phyloP scores from a whole-genome alignment of 2,888 invertebrate species.

The Deilephila porcellus region DNA sequence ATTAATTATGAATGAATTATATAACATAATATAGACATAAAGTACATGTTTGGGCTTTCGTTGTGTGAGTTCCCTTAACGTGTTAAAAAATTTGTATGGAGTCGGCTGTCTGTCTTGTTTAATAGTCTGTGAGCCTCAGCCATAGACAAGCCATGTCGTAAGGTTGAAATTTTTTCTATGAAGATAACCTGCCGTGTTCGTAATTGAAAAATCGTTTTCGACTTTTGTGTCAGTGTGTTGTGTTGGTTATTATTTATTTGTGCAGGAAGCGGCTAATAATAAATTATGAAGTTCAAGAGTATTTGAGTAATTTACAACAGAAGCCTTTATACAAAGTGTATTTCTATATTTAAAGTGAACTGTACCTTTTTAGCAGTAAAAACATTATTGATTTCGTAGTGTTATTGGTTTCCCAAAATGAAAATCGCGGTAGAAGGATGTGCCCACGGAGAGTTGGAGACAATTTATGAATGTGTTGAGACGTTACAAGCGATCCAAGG shows the following conservation, averaged over 20 bases:
- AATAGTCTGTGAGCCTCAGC: too few relatives aligned
- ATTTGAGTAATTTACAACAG: not conserved
- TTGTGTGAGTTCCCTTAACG: too few relatives aligned
- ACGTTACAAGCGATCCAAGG: constrained; percentile 89
- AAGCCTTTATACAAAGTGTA: not conserved
- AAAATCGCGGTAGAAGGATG: constrained; percentile 98
- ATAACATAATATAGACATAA: too few relatives aligned
- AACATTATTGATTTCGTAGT: not conserved
- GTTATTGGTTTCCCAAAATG: constrained; percentile 82
- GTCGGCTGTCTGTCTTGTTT: too few relatives aligned
- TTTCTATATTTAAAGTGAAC: not conserved
- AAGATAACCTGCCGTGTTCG: too few relatives aligned
- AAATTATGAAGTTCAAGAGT: not conserved
- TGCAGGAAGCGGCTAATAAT: not conserved
- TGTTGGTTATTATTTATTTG: not conserved
- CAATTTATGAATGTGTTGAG: constrained; percentile 94
- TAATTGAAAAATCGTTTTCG: not conserved
- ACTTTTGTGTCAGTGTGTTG: too few relatives aligned
- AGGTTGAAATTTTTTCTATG: too few relatives aligned
- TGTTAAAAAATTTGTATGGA: too few relatives aligned
- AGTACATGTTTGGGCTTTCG: too few relatives aligned
- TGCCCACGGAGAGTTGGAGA: constrained; percentile 98
- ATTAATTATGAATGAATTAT: too few relatives aligned
- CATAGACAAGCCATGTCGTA: too few relatives aligned
- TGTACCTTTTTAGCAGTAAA: not conserved